These are phyloP conservation scores for Myotis vivesi DNA, from an alignment of 2,797 vertebrate species.

Conservation along the genomic window DNA sequence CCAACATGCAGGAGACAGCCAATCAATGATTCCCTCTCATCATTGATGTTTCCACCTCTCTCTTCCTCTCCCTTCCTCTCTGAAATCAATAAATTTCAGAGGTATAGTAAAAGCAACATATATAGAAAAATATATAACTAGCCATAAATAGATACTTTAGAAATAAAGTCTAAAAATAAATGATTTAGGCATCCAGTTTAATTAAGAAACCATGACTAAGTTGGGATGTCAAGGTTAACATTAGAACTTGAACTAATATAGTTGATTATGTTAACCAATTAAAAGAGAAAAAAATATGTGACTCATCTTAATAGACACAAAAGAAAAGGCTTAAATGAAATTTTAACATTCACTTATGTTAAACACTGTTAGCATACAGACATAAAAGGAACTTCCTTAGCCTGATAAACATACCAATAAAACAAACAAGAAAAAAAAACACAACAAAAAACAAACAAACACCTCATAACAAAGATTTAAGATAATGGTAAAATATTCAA, in stretches of 20 bases:
- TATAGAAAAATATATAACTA: neutral
- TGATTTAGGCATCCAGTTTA: slow-evolving; percentile 17
- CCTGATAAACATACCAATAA: neutral
- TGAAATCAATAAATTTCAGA: neutral
- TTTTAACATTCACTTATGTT: neutral
- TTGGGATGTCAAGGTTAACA: slow-evolving; percentile 46
- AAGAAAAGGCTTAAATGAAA: neutral
- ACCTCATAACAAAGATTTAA: neutral
- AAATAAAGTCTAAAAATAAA: slow-evolving; percentile 49
- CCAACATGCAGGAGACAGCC: no score
- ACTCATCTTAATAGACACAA: slow-evolving; percentile 28
- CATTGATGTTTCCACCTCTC: no score
- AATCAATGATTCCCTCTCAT: no score
- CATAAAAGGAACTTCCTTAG: neutral
- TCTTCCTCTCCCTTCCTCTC: no score
- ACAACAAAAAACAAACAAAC: neutral
- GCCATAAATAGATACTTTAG: neutral
- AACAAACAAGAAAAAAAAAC: neutral
- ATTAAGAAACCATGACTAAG: slow-evolving; percentile 44
- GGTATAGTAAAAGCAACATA: neutral
- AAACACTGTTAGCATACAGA: neutral
- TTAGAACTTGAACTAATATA: slow-evolving; percentile 52
- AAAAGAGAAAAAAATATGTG: slow-evolving; percentile 53
- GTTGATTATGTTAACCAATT: slow-evolving; percentile 51
- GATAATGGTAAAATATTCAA: neutral